These are phyloP conservation scores for Dicyrtoma fusca DNA, from an alignment of 2,888 invertebrate genomes.

Conservation along the genomic window DNA sequence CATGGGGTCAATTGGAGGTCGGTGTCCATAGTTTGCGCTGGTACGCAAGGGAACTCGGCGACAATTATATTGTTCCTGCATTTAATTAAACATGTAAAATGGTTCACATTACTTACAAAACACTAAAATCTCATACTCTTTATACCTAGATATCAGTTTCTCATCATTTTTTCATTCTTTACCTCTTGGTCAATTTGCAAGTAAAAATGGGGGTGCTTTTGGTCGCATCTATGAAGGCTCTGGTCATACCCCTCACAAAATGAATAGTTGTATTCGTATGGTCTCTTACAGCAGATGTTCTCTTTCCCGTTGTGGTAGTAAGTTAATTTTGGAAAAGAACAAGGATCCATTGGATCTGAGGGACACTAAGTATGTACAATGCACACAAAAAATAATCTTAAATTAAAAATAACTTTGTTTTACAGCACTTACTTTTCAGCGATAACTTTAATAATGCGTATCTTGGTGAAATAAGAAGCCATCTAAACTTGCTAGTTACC, in stretches of 20 bases:
- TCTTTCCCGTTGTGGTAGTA: constrained; percentile 54
- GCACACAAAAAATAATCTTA: too few relatives aligned
- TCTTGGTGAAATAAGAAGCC: not conserved
- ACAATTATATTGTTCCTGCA: constrained; percentile 56
- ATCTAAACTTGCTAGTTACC: too few relatives aligned
- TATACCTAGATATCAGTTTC: too few relatives aligned
- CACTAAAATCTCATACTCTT: too few relatives aligned
- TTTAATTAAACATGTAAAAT: too few relatives aligned
- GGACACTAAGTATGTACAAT: too few relatives aligned
- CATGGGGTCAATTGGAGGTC: constrained; percentile 47
- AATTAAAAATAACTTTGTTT: not conserved
- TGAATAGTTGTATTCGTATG: constrained; percentile 53
- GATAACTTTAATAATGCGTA: not conserved
- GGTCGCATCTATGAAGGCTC: constrained; percentile 47
- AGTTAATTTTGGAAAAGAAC: constrained; percentile 37
- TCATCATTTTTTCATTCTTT: constrained; percentile 1
- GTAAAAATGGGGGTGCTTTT: constrained; percentile 52
- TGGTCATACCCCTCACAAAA: constrained; percentile 55
- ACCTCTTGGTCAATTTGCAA: constrained; percentile 52
- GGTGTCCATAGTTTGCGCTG: constrained; percentile 53
- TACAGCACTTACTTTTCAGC: not conserved
- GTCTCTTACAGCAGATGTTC: constrained; percentile 50
- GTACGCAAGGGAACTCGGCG: constrained; percentile 50
- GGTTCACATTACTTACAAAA: too few relatives aligned
- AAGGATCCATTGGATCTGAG: constrained; percentile 29